Evolutionary conservation across 2,888 invertebrate genomes (phyloP), one percentile per base, ranked within the genome.

Genomic region (Epirrita christyi): DNA sequence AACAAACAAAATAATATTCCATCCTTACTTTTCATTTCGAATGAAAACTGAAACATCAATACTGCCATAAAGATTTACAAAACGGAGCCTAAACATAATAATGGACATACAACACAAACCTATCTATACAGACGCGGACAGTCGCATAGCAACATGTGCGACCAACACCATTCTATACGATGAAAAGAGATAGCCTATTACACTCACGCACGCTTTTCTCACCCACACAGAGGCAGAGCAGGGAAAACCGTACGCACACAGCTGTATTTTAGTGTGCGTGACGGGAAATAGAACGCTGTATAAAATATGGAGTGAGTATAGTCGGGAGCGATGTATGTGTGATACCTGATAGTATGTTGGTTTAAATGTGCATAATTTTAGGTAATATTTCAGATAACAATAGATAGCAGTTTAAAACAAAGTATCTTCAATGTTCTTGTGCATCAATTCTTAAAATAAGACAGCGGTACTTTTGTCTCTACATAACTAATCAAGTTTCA

Each of bases 31-130:
- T 59, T 38, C 59, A 45, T 42, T 43, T 21, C 50, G 41, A 59
- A 55, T 61, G 55, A 60, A 62, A 64, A 66, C 38, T 61, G 61
- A 63, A 63, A 61, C 64, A 61, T 62, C 60, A 61, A 63, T 63
- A 61, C 60, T 48, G 49, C 49, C 55, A 46, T 57, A 64, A 67
- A 64, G 63, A 67, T 67, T 64, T 63, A 63, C 66, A 63, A 64
- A 67, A 64, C 64, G 59, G 51, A 56, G 50, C 59, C 59, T 62
- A 57, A 61, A 59, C 59, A 81, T 78, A 78, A 81, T 86, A 86
- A 87, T 86, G 79, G 83, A 82, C 81, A 80, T 76, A 78, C 78
- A 78, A 73, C 71, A 69, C 67, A 72, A 50, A 74, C 72, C 74
- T 73, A 79, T 72, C 75, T 76, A 75, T 77, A 63, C 40, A 36